Evolutionary conservation across 2,113 vertebrate genomes (phyloP).

Genomic region (Ranitomeya imitator): DNA sequence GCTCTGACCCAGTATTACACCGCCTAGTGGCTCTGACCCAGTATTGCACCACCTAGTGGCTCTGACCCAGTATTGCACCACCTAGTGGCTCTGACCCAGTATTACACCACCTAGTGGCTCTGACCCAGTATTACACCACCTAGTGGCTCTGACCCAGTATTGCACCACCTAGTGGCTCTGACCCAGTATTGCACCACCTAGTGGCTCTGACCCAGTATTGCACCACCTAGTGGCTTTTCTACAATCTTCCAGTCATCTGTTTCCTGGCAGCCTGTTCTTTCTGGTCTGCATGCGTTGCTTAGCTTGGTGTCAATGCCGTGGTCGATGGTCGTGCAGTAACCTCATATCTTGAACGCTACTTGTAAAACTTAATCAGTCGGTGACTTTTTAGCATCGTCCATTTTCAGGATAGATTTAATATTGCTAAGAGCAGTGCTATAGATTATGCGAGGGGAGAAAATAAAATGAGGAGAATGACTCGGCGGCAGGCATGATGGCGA

Average conservation of each 20-base stretch:
- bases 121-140: too few species aligned
- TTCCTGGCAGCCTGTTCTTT: background rate
- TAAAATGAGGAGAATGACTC: constrained; percentile 1
- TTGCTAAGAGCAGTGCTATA: constrained; percentile 22
- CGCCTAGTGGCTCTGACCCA: too few species aligned
- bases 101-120: background rate
- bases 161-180: background rate
- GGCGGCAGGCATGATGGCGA: background rate
- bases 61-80: too few species aligned
- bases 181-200: too few species aligned
- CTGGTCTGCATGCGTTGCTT: background rate
- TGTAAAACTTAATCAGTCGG: background rate
- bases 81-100: too few species aligned
- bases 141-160: too few species aligned
- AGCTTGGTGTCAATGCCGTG: background rate
- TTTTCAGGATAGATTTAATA: background rate
- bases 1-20: too few species aligned
- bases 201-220: too few species aligned
- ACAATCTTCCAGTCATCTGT: background rate
- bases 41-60: background rate
- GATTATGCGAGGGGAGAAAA: background rate
- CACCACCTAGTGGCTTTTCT: background rate
- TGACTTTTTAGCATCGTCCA: too few species aligned
- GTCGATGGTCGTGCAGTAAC: background rate
- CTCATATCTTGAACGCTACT: background rate